Base-by-base conservation (phyloP, 2,888 invertebrate genomes). In the Galerucella pusilla region DNA sequence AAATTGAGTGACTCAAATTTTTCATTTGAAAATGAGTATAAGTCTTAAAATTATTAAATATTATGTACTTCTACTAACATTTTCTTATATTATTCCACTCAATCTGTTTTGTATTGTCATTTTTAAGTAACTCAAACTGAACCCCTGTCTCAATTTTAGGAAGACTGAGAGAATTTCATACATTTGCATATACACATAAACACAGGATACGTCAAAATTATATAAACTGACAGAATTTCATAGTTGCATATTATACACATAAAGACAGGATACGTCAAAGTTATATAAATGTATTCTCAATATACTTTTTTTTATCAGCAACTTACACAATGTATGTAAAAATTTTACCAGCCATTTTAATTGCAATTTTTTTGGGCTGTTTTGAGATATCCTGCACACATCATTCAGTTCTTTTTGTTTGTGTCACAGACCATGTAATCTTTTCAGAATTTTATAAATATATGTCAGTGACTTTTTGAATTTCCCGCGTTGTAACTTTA, bases 121-220 rank as follows among this genome's bases (percentile, higher is more conserved):
- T 81, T 80, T 78, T 79, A 81, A 80, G 80, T 79, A 80, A 79
- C 76, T 78, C 75, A 77, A 78, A 80, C 81, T 79, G 81, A 78
- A 79, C 79, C 81, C 80, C 69, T 77, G 78, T 69, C 60, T 78
- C 80, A 81, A 81, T 81, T 81, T 80, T 75, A 72, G 80, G 79
- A 82, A 81, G 81, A 80, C 80, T 67, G 70, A 76, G 52, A 25
- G 63, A 54, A 46, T 64, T 75, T 75, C 75, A 79, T 77, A 80
- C 76, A 79, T 75, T 72, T 75, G 75, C 42, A 75, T 64, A 72
- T 69, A 60, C 12, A 68, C 71, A 71, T 60, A 9, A 14, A 64
- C 64, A 71, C 54, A 64, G 70, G 63, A 59, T 28, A 45, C 20
- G 28, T 61, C 52, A 70, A 70, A 70, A 61, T 63, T 70, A 61